Percentiles rank a stretch among this genome's conserved stretches.
phyloP scores from a whole-genome alignment of 2,888 invertebrate genomes.

The Drymonia ruficornis region DNA sequence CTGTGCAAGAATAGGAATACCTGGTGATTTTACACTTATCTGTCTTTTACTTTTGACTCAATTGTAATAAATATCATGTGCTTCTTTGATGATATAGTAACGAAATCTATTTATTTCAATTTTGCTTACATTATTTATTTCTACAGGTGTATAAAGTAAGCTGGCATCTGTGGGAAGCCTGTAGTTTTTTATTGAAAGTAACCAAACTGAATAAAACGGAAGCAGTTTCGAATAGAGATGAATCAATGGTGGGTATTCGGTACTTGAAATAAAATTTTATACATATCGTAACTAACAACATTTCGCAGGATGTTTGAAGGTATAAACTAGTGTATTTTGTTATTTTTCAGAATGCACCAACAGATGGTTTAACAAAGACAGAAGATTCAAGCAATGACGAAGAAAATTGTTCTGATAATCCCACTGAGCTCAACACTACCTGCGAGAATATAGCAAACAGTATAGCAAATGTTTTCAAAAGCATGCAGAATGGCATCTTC shows the following conservation, averaged over 20 bases:
- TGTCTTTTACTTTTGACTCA: no score
- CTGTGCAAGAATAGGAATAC: no score
- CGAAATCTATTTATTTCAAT: no score
- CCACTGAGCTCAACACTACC: constrained; percentile 33
- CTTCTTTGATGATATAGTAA: no score
- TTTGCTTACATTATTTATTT: neutral
- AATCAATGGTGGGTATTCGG: constrained; percentile 41
- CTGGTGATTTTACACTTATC: no score
- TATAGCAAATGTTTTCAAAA: constrained; percentile 59
- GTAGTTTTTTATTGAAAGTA: constrained; percentile 68
- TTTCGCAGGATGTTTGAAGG: no score
- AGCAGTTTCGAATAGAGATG: constrained; percentile 21
- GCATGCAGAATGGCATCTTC: constrained; percentile 66
- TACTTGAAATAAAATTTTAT: no score
- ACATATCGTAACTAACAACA: no score
- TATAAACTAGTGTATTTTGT: no score
- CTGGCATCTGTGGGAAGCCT: constrained; percentile 76
- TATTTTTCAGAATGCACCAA: constrained; percentile 52
- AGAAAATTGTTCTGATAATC: constrained; percentile 28
- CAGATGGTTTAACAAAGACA: constrained; percentile 22
- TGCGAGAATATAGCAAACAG: constrained; percentile 63
- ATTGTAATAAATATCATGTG: no score
- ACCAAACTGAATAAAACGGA: constrained; percentile 46
- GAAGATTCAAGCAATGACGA: constrained; percentile 46
- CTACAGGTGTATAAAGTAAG: constrained; percentile 70